Conservation (phyloP, 1,140 invertebrate genomes). For the Lepidostoma basale region DNA sequence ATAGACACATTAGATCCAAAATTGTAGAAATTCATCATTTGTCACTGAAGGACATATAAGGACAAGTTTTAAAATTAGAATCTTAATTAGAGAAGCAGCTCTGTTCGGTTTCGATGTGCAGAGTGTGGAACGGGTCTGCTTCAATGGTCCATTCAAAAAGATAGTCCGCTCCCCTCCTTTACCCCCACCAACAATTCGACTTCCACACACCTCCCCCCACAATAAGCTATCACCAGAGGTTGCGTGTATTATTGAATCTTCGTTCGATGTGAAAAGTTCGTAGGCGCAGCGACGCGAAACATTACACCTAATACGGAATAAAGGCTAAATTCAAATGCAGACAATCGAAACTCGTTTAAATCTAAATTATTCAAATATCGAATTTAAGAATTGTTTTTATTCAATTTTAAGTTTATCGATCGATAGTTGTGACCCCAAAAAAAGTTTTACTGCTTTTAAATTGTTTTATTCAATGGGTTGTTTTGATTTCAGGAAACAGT, state of each 20-base stretch:
- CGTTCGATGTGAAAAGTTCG: conserved; percentile 7
- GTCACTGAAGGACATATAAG: too few relatives aligned
- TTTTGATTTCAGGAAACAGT: too few relatives aligned
- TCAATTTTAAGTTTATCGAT: too few relatives aligned
- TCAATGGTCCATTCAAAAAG: conserved; percentile 43
- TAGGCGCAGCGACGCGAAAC: conserved; percentile 17
- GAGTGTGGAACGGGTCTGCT: conserved; percentile 25
- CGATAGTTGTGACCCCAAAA: too few relatives aligned
- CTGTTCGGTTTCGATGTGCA: conserved; percentile 10
- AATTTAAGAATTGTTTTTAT: too few relatives aligned
- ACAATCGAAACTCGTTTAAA: not conserved
- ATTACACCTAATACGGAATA: not conserved
- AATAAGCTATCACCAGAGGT: conserved; percentile 21
- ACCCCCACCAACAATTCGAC: conserved; percentile 2
- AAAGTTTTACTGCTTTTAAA: too few relatives aligned
- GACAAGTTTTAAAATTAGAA: too few relatives aligned
- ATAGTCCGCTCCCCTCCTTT: not conserved
- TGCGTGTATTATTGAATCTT: conserved; percentile 9
- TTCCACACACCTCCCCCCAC: not conserved
- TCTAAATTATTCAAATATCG: not conserved
- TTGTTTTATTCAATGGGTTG: too few relatives aligned
- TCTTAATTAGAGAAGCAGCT: too few relatives aligned
- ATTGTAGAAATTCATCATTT: too few relatives aligned
- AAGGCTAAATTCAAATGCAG: not conserved
- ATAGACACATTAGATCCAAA: too few relatives aligned